Evolutionary conservation across 64 coral and sea anemone genomes (phyloP).

Genomic region (Acropora tenuis): DNA sequence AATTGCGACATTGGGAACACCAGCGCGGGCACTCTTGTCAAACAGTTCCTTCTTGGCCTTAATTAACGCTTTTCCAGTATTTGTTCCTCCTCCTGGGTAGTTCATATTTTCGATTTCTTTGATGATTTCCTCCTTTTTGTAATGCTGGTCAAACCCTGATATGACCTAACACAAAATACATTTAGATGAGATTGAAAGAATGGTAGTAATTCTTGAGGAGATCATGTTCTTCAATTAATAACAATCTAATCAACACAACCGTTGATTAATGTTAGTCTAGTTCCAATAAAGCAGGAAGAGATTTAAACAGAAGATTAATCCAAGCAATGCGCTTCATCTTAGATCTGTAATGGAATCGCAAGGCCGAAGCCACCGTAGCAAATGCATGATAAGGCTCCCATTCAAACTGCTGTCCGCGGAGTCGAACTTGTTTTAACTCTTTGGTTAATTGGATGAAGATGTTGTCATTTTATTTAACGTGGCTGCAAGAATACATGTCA

Average conservation of each 20-base stretch:
- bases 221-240: no score
- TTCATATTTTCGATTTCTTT: background rate
- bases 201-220: no score
- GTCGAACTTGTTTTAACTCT: background rate
- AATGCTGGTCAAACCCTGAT: background rate
- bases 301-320: no score
- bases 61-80: constrained; percentile 45
- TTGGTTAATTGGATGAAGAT: no score
- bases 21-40: constrained; percentile 3
- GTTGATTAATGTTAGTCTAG: background rate
- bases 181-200: no score
- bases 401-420: background rate
- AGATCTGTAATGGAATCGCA: no score
- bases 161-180: background rate
- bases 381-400: no score
- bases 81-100: constrained; percentile 58
- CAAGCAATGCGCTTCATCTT: no score
- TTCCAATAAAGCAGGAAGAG: no score
- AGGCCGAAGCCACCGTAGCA: no score
- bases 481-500: no score
- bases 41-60: constrained; percentile 35
- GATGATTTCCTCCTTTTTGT: background rate
- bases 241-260: background rate
- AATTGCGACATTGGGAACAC: constrained; percentile 43
- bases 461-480: no score